Evolutionary conservation across 2,113 vertebrate species (phyloP).

Genomic region (Odontesthes bonariensis): DNA sequence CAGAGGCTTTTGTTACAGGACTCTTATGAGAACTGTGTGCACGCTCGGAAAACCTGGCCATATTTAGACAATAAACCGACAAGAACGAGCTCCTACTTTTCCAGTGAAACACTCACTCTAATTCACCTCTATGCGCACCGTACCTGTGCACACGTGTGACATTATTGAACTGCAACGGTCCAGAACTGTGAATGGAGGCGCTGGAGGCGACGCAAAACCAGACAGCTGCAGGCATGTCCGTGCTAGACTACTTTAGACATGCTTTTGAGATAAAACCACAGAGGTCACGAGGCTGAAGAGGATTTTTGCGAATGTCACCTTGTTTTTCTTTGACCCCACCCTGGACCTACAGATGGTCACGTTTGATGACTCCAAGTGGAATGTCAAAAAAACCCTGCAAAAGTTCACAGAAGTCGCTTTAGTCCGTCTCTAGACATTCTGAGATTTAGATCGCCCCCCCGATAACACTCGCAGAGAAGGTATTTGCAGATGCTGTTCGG

Average conservation of each 20-base stretch:
- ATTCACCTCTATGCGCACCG: not conserved
- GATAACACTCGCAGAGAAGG: not conserved
- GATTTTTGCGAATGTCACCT: not conserved
- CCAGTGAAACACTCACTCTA: not conserved
- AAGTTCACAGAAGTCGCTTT: not conserved
- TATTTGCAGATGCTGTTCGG: constrained; percentile 8
- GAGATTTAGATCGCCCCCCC: not conserved
- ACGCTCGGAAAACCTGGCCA: not conserved
- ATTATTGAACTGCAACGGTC: constrained; percentile 18
- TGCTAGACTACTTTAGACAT: not conserved
- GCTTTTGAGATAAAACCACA: not conserved
- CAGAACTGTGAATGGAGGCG: constrained; percentile 26
- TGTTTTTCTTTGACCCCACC: constrained; percentile 15
- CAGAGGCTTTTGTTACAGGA: too few relatives aligned
- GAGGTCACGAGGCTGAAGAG: not conserved
- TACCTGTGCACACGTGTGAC: not conserved
- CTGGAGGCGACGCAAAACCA: constrained; percentile 3
- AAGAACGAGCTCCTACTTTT: not conserved
- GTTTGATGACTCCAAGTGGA: too few relatives aligned
- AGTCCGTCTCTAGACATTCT: not conserved
- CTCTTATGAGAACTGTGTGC: too few relatives aligned
- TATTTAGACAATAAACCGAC: not conserved
- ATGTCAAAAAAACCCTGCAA: not conserved
- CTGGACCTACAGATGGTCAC: not conserved
- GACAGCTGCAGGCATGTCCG: constrained; percentile 21